These are phyloP conservation scores for Mellivora capensis DNA, from an alignment of 2,113 vertebrate species.

Conservation along the genomic window DNA sequence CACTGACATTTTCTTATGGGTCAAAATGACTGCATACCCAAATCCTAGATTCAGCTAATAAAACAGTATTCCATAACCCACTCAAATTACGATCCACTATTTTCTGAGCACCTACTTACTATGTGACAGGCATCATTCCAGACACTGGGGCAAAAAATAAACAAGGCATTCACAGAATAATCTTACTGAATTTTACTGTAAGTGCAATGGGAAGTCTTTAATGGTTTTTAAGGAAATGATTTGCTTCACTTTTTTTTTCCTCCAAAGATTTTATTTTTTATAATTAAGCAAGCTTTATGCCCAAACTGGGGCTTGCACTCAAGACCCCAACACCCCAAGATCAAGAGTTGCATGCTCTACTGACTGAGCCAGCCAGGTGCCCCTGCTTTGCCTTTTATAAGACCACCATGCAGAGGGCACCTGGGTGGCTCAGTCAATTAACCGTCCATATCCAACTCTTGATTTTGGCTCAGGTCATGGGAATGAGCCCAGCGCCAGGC, in stretches of 20 bases:
- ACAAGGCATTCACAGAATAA: not conserved
- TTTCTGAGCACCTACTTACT: not conserved
- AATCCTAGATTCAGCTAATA: not conserved
- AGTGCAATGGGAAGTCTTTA: not conserved
- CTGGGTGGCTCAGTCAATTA: not conserved
- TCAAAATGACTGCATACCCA: not conserved
- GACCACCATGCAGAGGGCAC: not conserved
- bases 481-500: not conserved
- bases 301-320: not conserved
- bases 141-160: not conserved
- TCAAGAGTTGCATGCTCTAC: not conserved
- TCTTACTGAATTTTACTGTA: not conserved
- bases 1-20: not conserved
- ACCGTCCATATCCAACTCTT: not conserved
- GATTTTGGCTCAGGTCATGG: not conserved
- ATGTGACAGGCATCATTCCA: not conserved
- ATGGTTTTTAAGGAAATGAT: not conserved
- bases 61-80: not conserved
- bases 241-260: not conserved
- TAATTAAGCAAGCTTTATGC: not conserved
- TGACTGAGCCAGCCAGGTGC: not conserved
- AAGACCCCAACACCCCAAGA: not conserved
- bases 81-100: not conserved
- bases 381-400: not conserved
- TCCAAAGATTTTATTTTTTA: not conserved